Conservation (phyloP, 2,888 invertebrate species). For the Platypus cylindrus region DNA sequence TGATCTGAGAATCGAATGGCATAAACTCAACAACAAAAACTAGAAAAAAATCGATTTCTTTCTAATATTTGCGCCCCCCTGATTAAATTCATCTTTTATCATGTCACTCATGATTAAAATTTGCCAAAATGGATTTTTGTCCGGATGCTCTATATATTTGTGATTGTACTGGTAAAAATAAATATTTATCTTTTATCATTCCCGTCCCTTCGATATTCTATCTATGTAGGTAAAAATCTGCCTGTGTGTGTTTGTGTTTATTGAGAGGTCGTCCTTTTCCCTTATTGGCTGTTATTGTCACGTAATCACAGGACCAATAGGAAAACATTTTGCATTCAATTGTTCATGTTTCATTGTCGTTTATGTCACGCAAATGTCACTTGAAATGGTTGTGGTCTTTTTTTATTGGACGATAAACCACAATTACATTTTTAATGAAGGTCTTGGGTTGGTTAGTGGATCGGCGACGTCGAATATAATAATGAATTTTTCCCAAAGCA, state of each 20-base stretch:
- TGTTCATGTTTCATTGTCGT: constrained; percentile 29
- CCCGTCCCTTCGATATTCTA: too few relatives aligned
- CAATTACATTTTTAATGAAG: too few relatives aligned
- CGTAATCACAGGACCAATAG: constrained; percentile 27
- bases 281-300: constrained; percentile 31
- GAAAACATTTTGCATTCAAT: constrained; percentile 22
- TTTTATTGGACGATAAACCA: too few relatives aligned
- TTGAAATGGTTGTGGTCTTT: constrained; percentile 15
- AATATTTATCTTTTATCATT: constrained; percentile 15
- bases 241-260: too few relatives aligned
- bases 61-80: too few relatives aligned
- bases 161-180: too few relatives aligned
- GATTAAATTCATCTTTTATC: constrained; percentile 29
- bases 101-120: constrained; percentile 30
- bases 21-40: constrained; percentile 23
- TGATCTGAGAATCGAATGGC: constrained; percentile 25
- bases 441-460: too few relatives aligned
- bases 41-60: constrained; percentile 23
- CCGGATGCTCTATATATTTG: too few relatives aligned
- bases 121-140: constrained; percentile 14
- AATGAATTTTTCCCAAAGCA: too few relatives aligned
- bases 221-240: too few relatives aligned
- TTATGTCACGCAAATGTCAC: constrained; percentile 30
- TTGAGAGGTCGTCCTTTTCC: constrained; percentile 14
- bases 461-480: too few relatives aligned